Percentiles rank a stretch among this genome's conserved stretches.
These are phyloP conservation scores for Buteo buteo DNA, from an alignment of 2,113 vertebrate species.

Conservation along the genomic window DNA sequence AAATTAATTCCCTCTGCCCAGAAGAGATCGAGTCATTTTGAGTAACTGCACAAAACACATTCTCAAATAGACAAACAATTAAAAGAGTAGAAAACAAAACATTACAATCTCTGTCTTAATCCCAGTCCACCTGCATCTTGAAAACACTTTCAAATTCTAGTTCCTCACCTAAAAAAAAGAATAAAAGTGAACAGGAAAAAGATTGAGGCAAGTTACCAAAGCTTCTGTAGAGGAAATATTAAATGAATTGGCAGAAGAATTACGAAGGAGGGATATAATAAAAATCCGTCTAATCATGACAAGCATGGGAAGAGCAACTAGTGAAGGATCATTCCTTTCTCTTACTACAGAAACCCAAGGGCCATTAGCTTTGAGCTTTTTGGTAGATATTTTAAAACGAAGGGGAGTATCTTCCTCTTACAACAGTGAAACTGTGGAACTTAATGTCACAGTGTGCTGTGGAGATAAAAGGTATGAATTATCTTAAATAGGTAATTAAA, in stretches of 20 bases:
- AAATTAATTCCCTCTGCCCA: not conserved
- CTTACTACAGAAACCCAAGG: not conserved
- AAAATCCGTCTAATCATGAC: not conserved
- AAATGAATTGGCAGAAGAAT: not conserved
- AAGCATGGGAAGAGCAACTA: not conserved
- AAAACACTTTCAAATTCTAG: not conserved
- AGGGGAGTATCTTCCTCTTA: not conserved
- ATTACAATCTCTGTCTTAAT: not conserved
- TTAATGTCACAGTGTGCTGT: not conserved
- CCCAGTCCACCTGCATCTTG: not conserved
- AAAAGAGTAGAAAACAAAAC: not conserved
- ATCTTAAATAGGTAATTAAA: not conserved
- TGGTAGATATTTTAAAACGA: not conserved
- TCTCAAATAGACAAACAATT: not conserved
- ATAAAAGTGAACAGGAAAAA: not conserved
- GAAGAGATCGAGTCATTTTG: not conserved
- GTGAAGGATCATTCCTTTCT: not conserved
- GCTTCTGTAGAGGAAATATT: not conserved
- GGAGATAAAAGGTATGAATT: not conserved
- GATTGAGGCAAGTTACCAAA: not conserved
- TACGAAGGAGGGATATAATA: not conserved
- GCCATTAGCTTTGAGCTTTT: not conserved
- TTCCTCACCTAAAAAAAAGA: not conserved
- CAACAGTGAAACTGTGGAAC: not conserved
- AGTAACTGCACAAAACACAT: not conserved